These are phyloP conservation scores for Listrodromus nycthemerus DNA, from an alignment of 2,888 invertebrate species.

Conservation along the genomic window DNA sequence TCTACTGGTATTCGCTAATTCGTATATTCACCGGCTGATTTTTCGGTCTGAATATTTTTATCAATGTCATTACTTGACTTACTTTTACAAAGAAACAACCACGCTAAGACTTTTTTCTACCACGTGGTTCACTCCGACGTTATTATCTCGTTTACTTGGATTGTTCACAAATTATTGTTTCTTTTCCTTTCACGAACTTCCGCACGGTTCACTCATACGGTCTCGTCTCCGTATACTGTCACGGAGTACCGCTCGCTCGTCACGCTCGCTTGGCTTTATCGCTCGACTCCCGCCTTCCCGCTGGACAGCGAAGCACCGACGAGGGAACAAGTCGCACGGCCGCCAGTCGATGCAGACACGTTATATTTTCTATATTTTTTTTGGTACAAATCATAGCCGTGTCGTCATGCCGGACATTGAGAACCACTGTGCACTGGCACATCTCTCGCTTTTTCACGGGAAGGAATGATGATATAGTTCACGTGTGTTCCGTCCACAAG, in stretches of 20 bases:
- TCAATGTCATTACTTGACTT: not conserved
- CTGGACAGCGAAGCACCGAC: slow-evolving; percentile 15
- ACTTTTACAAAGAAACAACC: not conserved
- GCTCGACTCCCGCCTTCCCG: not conserved
- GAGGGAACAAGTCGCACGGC: not conserved
- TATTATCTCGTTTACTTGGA: not conserved
- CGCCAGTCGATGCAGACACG: not conserved
- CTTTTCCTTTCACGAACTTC: not conserved
- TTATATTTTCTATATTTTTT: not conserved
- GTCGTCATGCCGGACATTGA: slow-evolving; percentile 14
- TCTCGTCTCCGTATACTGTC: slow-evolving; percentile 12
- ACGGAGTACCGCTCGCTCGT: slow-evolving; percentile 42
- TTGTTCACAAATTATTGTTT: not conserved
- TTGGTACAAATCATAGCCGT: not conserved
- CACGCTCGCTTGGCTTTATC: slow-evolving; percentile 49
- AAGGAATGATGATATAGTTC: slow-evolving; percentile 47
- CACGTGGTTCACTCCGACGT: too few relatives aligned
- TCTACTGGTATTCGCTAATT: not conserved
- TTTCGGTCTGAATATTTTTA: not conserved
- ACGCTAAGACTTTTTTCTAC: too few relatives aligned
- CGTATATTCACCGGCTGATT: not conserved
- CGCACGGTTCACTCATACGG: slow-evolving; percentile 6
- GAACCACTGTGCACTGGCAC: slow-evolving; percentile 38
- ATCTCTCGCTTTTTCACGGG: not conserved
- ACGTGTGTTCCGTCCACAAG: slow-evolving; percentile 37